Evolutionary conservation across 2,113 vertebrate species (phyloP), one percentile per base, ranked within the genome.

Genomic region (Mesitornis unicolor): DNA sequence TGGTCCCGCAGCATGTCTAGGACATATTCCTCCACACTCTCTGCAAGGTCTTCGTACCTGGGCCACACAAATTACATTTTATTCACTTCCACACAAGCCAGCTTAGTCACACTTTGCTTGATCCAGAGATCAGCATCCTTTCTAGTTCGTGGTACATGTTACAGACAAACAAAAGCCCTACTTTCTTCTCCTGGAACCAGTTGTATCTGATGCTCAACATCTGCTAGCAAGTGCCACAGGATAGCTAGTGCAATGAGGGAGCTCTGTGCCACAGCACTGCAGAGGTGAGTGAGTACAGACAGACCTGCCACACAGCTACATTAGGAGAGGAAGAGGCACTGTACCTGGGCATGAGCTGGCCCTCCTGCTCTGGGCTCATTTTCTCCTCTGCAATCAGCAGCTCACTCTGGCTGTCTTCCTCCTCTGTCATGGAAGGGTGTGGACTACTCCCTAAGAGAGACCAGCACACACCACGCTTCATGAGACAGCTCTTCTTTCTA

Each of bases 21-120:
- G 12, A 99, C 99, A 0, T 99, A 99, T 42, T 99, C 99, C 95
- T 99, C 99, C 96, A 99, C 99, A 1, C 99, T 99, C 96, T 99
- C 99, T 0, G 99, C 96, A 48, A 99, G 98, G 54, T 99, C 99
- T 0, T 99, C 99, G 20, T 99, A 99, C 98, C 99, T 99, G 83
- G 76, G 77, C 54, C 96, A 92, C 28, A 76, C 12, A 93, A 61
- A 70, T 0, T 21, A 14, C 21, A 17, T 42, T 83, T 84, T 48
- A 79, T 9, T 82, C n/a, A 40, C 18, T 76, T 42, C 45, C 40
- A 90, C 36, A 42, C 21, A 53, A 74, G 21, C 18, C 50, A 67
- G 25, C 10, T 2, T 10, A 16, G 47, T 35, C 33, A 73, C 16
- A 18, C 18, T 71, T 81, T 22, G 18, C 29, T n/a, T 10, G 9